Evolutionary conservation across 2,888 invertebrate species (phyloP).

Genomic region (Leptinotarsa juncta): DNA sequence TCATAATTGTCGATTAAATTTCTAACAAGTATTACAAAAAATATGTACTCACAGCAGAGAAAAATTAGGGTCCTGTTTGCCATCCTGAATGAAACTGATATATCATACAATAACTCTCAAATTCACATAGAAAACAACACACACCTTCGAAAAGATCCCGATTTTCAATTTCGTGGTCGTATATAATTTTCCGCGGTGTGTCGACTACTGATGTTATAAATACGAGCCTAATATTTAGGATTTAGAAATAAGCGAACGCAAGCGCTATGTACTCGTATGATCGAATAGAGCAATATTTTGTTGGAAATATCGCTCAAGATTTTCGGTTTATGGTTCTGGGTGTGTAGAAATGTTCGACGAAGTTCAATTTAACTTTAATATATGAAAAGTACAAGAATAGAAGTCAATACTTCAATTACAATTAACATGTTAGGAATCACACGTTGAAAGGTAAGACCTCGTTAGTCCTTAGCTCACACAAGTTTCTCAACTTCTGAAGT

Average conservation of each 20-base stretch:
- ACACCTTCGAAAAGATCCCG: slow-evolving; percentile 5
- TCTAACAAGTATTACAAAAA: not conserved
- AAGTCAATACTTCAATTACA: no score
- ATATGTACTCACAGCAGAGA: slow-evolving; percentile 2
- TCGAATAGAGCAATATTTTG: not conserved
- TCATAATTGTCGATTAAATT: no score
- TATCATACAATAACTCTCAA: slow-evolving; percentile 22
- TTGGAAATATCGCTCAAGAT: no score
- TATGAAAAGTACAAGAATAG: no score
- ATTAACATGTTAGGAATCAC: no score
- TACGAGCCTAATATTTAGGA: slow-evolving; percentile 52
- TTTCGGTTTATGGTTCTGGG: no score
- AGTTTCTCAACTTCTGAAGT: no score
- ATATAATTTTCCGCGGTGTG: slow-evolving; percentile 37
- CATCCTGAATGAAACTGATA: slow-evolving; percentile 5
- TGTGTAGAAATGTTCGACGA: not conserved
- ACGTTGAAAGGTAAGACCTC: no score
- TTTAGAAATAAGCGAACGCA: slow-evolving; percentile 37
- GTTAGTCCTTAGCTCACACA: no score
- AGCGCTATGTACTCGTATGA: slow-evolving; percentile 29
- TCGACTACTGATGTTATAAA: slow-evolving; percentile 51
- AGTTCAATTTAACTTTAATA: no score
- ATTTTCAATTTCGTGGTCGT: slow-evolving; percentile 40
- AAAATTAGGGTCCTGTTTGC: slow-evolving; percentile 5
- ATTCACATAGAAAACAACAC: slow-evolving; percentile 8